Conservation (phyloP, 2,113 vertebrate genomes). For the Solea senegalensis region DNA sequence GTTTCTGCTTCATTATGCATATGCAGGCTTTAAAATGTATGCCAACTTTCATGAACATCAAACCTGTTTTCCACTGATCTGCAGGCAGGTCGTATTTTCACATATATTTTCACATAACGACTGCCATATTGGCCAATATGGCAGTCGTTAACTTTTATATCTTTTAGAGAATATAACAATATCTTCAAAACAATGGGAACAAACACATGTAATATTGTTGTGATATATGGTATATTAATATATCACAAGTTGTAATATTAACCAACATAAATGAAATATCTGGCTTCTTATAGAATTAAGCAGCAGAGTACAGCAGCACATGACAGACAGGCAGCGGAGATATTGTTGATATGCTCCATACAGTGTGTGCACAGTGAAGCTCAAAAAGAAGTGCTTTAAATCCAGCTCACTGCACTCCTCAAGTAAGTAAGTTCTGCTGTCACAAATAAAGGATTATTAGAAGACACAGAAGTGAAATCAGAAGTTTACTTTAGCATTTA, state of each 20-base stretch:
- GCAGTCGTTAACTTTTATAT: no score
- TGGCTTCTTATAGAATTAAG: neutral
- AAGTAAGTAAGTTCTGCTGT: neutral
- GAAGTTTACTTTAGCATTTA: neutral
- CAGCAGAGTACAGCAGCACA: neutral
- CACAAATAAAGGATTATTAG: neutral
- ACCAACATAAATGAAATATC: neutral
- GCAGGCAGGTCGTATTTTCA: conserved; percentile 18
- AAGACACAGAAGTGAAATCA: no score
- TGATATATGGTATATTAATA: no score
- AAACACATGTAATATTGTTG: neutral
- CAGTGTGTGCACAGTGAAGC: neutral
- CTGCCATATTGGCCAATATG: no score
- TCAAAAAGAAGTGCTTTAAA: neutral
- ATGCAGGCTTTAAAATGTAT: conserved; percentile 22
- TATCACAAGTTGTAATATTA: neutral
- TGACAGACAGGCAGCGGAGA: neutral
- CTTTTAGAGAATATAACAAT: no score
- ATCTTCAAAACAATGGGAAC: neutral
- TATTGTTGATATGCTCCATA: neutral
- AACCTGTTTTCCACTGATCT: conserved; percentile 21
- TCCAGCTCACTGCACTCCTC: neutral
- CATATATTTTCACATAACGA: no score
- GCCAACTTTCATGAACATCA: conserved; percentile 20
- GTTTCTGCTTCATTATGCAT: conserved; percentile 38